phyloP scores from a whole-genome alignment of 1,140 invertebrate genomes.

The Drosophila parvula region DNA sequence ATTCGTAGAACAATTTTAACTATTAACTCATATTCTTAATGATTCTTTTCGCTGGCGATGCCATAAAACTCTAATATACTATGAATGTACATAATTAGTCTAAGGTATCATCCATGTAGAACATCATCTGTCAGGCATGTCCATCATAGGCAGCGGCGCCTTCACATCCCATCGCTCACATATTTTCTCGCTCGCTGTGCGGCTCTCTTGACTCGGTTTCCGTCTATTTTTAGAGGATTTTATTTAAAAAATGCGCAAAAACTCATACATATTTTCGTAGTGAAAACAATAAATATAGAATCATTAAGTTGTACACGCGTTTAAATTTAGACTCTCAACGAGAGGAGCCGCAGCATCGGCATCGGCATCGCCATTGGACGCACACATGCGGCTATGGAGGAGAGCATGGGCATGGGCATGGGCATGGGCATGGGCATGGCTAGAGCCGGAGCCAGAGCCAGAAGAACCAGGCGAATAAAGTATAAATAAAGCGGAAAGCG shows the following conservation, averaged over 20 bases:
- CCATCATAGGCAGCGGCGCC: constrained; percentile 19
- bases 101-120: not conserved
- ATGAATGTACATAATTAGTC: too few relatives aligned
- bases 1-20: too few relatives aligned
- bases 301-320: constrained; percentile 83
- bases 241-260: constrained; percentile 81
- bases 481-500: constrained; percentile 56
- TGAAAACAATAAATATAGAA: constrained; percentile 84
- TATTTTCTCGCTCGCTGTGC: constrained; percentile 29
- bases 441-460: constrained; percentile 31
- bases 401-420: constrained; percentile 11
- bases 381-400: constrained; percentile 5
- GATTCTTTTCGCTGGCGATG: too few relatives aligned
- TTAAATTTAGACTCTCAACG: constrained; percentile 77
- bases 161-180: constrained; percentile 9
- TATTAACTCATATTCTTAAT: too few relatives aligned
- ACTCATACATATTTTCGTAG: constrained; percentile 83
- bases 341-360: constrained; percentile 35
- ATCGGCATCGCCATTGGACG: constrained; percentile 22
- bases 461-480: constrained; percentile 53
- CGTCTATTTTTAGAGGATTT: constrained; percentile 50
- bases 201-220: constrained; percentile 50
- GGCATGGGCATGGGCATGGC: constrained; percentile 12
- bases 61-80: too few relatives aligned
- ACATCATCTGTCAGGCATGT: not conserved